Base-by-base conservation (phyloP, 2,797 vertebrate genomes). In the Enteromius mattozi region DNA sequence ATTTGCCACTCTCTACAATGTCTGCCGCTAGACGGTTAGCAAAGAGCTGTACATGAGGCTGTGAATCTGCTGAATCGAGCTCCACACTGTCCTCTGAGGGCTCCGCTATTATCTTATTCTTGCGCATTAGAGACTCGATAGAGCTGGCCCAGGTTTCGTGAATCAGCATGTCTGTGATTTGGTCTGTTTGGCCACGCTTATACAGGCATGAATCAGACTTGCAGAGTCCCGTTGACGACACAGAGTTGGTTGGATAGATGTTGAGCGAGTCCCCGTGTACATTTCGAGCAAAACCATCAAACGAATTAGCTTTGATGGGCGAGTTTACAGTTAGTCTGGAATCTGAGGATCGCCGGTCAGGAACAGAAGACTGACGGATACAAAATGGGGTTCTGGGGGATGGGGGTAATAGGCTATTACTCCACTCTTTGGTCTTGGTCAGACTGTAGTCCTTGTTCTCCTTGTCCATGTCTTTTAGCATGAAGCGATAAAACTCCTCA, bases 201-300 rank as follows among this genome's bases (percentile, higher is more conserved):
- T 99, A 99, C 87, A 99, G 94, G 89, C 97, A 99, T 0, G 98
- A 98, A 90, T 99, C 98, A 17, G 98, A 99, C 91, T 98, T 98
- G 88, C 97, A 99, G 85, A 99, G 96, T 68, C 96, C 95, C 0
- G 94, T 92, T 10, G 96, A 96, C 33, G 96, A 95, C 54, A 95
- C 92, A 0, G 96, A 93, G 76, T 92, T 93, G 54, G 93, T 93
- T 0, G 96, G 95, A 86, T 95, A 97, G 3, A 97, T 91, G 0
- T 93, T 96, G 4, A 98, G 88, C 2, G 94, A 95, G 83, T 98
- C 97, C 24, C 92, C 96, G 16, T 92, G 95, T 70, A 94, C 92
- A 69, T 95, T 96, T 27, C 94, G 96, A n/a, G 96, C 95, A 78
- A 97, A 97, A 37, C 98, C 96, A 6, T 99, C 98, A 80, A 99